phyloP scores from a whole-genome alignment of 2,113 vertebrate species.

The Puntigrus tetrazona region DNA sequence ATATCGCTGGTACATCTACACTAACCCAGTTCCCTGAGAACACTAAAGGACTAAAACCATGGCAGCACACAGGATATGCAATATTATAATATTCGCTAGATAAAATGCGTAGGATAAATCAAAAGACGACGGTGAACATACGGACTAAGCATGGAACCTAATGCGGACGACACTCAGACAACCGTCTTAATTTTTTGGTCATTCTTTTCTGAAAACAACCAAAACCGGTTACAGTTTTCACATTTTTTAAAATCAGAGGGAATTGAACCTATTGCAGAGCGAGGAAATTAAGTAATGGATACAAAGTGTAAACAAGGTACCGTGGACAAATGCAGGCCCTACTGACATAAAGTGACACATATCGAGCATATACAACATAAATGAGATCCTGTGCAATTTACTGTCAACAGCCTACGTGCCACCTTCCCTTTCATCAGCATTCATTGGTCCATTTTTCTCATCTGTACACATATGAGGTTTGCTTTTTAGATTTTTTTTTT shows the following conservation, averaged over 20 bases:
- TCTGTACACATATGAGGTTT: conserved; percentile 43
- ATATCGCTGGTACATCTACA: conserved; percentile 57
- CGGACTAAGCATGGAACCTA: background rate
- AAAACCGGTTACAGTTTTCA: conserved; percentile 23
- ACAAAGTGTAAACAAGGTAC: conserved; percentile 45
- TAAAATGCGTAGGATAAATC: background rate
- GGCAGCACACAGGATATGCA: conserved; percentile 57
- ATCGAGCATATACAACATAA: conserved; percentile 42
- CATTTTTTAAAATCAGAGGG: conserved; percentile 43
- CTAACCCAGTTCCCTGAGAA: conserved; percentile 75
- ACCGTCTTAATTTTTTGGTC: background rate
- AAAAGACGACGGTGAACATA: conserved; percentile 5
- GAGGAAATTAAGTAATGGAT: background rate
- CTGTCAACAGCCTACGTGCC: conserved; percentile 34
- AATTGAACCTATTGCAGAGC: conserved; percentile 20
- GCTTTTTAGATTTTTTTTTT: conserved; percentile 18
- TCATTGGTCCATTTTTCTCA: conserved; percentile 42
- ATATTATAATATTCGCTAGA: background rate
- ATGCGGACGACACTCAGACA: background rate
- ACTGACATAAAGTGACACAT: conserved; percentile 51
- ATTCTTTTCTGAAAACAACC: conserved; percentile 16
- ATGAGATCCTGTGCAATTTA: conserved; percentile 51
- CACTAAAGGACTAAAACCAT: conserved; percentile 67
- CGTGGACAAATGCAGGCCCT: conserved; percentile 28
- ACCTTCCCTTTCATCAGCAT: conserved; percentile 36